These are phyloP conservation scores for Manis javanica DNA, from an alignment of 2,797 vertebrate genomes.

Conservation along the genomic window DNA sequence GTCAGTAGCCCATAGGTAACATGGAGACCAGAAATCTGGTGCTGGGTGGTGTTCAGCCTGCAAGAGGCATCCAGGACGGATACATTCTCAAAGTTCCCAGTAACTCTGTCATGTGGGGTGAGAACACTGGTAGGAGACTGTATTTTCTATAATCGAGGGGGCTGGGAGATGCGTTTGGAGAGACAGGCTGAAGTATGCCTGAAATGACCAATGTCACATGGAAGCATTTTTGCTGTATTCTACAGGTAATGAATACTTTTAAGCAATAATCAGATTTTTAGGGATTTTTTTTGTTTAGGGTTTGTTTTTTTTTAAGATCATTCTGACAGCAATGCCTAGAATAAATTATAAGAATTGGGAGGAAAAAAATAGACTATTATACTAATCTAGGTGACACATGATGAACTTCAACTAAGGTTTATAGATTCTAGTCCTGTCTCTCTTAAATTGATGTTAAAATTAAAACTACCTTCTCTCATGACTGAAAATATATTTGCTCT, in stretches of 20 bases:
- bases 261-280: not conserved
- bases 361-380: not conserved
- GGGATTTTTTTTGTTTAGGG: not conserved
- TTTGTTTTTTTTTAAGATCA: not conserved
- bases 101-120: not conserved
- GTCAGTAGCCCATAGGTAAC: not conserved
- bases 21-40: not conserved
- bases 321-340: not conserved
- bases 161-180: not conserved
- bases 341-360: not conserved
- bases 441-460: slow-evolving; percentile 26
- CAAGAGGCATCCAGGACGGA: not conserved
- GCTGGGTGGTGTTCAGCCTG: not conserved
- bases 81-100: not conserved
- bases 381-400: not conserved
- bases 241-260: not conserved
- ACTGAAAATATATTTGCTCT: slow-evolving; percentile 24
- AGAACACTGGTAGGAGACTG: not conserved
- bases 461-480: slow-evolving; percentile 19
- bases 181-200: not conserved
- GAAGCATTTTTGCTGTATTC: not conserved
- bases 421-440: not conserved
- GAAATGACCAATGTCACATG: not conserved
- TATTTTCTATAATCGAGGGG: not conserved
- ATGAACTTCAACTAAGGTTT: not conserved